Evolutionary conservation across 2,888 invertebrate species (phyloP).

Genomic region (Barypeithes pellucidus): DNA sequence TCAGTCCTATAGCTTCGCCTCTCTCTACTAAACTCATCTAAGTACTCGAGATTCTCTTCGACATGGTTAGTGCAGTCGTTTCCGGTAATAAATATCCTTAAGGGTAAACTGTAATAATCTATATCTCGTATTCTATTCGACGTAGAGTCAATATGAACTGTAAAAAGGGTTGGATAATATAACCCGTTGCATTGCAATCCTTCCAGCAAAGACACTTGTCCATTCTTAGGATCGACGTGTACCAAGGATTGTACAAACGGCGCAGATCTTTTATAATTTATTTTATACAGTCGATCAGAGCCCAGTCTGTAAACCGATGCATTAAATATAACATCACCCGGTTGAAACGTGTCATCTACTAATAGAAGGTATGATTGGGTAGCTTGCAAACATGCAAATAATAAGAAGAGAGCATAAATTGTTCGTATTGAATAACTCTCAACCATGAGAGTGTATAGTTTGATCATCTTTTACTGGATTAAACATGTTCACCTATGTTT

Average conservation of each 20-base stretch:
- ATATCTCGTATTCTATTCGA: slow-evolving; percentile 85
- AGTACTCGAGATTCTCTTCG: slow-evolving; percentile 72
- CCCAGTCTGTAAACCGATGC: slow-evolving; percentile 87
- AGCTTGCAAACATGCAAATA: slow-evolving; percentile 55
- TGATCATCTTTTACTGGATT: slow-evolving; percentile 60
- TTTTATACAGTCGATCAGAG: slow-evolving; percentile 84
- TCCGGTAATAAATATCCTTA: slow-evolving; percentile 84
- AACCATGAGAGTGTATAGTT: slow-evolving; percentile 61
- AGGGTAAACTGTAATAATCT: slow-evolving; percentile 87
- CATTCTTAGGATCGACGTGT: slow-evolving; percentile 82
- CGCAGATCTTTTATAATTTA: slow-evolving; percentile 87
- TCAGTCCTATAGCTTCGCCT: slow-evolving; percentile 57
- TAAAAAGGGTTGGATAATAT: slow-evolving; percentile 88
- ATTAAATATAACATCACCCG: slow-evolving; percentile 83
- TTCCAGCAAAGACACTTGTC: slow-evolving; percentile 82
- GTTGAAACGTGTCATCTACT: slow-evolving; percentile 70
- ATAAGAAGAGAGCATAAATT: slow-evolving; percentile 56
- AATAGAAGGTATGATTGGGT: slow-evolving; percentile 65
- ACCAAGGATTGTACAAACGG: slow-evolving; percentile 87
- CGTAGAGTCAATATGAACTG: slow-evolving; percentile 89
- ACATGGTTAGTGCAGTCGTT: slow-evolving; percentile 79
- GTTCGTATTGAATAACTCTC: slow-evolving; percentile 56
- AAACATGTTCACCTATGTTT: slow-evolving; percentile 56
- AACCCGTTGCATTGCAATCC: slow-evolving; percentile 85
- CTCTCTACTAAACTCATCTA: slow-evolving; percentile 61